phyloP scores from a whole-genome alignment of 1,140 invertebrate genomes.

The Pseudomyrmex cubaensis region DNA sequence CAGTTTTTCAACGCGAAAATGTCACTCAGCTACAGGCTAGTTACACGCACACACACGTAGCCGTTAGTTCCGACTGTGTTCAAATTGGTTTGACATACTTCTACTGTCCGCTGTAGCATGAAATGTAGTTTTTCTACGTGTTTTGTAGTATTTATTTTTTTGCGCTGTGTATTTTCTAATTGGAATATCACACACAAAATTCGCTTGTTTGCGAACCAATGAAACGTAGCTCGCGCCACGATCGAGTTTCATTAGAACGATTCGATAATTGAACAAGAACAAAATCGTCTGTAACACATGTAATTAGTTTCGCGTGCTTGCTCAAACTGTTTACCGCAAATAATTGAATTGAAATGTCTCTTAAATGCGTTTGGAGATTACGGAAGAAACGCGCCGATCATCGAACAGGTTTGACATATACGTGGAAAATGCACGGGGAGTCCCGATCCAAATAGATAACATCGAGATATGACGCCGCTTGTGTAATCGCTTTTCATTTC shows the following conservation, averaged over 20 bases:
- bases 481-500: conserved; percentile 22
- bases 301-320: not conserved
- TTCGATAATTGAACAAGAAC: conserved; percentile 4
- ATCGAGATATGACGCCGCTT: conserved; percentile 7
- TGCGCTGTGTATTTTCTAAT: not conserved
- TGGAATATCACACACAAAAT: not conserved
- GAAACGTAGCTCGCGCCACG: conserved; percentile 2
- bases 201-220: not conserved
- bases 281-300: not conserved
- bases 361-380: conserved; percentile 20
- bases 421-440: not conserved
- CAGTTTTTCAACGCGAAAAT: too few relatives aligned
- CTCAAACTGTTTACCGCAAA: too few relatives aligned
- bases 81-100: not conserved
- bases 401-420: conserved; percentile 11
- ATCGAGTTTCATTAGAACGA: conserved; percentile 15
- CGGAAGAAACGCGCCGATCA: conserved; percentile 1
- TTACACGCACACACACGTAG: too few relatives aligned
- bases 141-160: conserved; percentile 5
- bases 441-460: conserved; percentile 28
- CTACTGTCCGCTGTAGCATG: not conserved
- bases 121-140: not conserved
- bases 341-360: too few relatives aligned
- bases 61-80: not conserved
- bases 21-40: too few relatives aligned